Percentiles rank a stretch among this genome's conserved stretches.
Evolutionary conservation across 2,113 vertebrate species (phyloP).

Genomic region (Mesoclemmys tuberculata): DNA sequence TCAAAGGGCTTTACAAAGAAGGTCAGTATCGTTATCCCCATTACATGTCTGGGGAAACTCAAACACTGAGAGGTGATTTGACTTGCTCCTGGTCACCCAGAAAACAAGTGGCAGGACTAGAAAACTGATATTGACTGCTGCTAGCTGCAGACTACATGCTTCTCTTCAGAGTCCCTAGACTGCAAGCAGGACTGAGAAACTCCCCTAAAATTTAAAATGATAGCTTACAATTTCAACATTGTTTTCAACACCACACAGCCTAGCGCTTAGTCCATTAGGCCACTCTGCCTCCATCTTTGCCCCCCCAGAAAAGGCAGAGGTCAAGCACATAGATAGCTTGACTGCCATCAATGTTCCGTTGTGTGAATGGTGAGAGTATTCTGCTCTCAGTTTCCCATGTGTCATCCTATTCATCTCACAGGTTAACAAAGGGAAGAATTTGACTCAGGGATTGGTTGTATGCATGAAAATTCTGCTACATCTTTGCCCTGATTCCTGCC

Average conservation of each 20-base stretch:
- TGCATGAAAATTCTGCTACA: neutral
- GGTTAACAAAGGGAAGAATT: neutral
- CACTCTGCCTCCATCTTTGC: neutral
- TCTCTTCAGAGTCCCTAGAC: neutral
- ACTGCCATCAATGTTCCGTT: neutral
- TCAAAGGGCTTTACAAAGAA: no score
- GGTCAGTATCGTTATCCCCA: neutral
- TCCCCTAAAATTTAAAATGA: neutral
- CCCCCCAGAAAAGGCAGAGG: neutral
- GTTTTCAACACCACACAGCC: neutral
- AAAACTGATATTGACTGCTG: neutral
- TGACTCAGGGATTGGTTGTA: rapidly evolving
- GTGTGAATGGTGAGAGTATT: rapidly evolving
- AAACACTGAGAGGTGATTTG: neutral
- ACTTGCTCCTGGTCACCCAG: neutral
- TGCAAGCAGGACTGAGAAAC: neutral
- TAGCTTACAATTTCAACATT: neutral
- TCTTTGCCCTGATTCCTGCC: neutral
- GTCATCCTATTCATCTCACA: rapidly evolving
- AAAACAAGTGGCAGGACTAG: neutral
- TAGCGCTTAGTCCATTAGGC: neutral
- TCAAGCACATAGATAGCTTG: neutral
- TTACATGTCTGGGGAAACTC: neutral
- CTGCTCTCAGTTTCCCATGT: neutral
- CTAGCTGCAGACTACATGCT: neutral